Evolutionary conservation across 2,797 vertebrate species (phyloP), one percentile per base, ranked within the genome.

Genomic region (Synaphobranchus kaupii): DNA sequence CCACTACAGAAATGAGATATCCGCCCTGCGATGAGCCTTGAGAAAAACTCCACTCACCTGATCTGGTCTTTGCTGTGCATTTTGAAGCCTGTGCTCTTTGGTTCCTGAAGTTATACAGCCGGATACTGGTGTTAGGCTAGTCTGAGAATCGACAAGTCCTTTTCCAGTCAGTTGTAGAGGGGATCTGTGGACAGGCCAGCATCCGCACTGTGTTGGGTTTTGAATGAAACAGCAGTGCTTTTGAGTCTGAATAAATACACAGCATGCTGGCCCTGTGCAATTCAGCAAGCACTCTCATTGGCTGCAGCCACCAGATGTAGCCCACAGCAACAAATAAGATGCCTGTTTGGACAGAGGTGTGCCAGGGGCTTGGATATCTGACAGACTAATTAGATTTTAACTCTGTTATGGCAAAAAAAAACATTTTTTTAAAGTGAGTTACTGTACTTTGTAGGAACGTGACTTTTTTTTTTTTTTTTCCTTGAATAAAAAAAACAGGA

Each of bases 1-100:
- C 39, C 3, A 39, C 28, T 39, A 78, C 34, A 34, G 73, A 13
- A 81, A 81, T 10, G 6, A 48, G 50, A 81, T 1, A 13, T n/a
- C 44, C 50, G 2, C 54, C 39, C 31, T 44, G 34, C 34, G 10
- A 9, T 47, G 50, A 81, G 73, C 73, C 73, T 0, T 22, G 12
- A 6, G 2, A 28, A 80, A n/a, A 56, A 56, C 84, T 66, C 84
- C 10, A 54, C 91, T 91, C 89, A 92, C 93, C 92, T 84, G 88
- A 92, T 93, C 85, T 91, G 90, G 68, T 92, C 92, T 90, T 92
- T 93, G 54, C 87, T 90, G 50, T 93, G 91, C 92, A 93, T 93
- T 85, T 48, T 87, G 44, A 83, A 34, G 73, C 15, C 85, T 82
- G 13, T 83, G 63, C 78, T 47, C 83, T 83, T 81, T 86, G 22